Conservation (phyloP, 2,797 vertebrate genomes). For the Apogon hyalosoma region DNA sequence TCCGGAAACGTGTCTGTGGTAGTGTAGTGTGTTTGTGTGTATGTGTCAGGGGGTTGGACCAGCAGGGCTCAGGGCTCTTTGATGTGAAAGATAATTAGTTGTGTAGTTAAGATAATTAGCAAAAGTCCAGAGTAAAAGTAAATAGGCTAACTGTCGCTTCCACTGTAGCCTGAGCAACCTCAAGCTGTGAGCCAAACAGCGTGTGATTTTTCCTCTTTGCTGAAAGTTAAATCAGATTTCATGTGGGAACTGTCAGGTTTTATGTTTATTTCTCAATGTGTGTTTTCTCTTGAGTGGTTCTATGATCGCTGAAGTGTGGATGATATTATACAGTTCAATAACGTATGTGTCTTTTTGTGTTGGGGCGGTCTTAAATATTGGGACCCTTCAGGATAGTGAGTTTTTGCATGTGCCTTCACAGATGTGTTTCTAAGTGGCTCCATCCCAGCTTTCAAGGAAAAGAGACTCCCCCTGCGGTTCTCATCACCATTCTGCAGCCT, state of each 20-base stretch:
- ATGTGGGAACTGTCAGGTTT: slow-evolving; percentile 4
- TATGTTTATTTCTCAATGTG: no score
- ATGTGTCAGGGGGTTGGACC: slow-evolving; percentile 72
- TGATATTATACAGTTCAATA: not conserved
- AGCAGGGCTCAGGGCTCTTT: slow-evolving; percentile 78
- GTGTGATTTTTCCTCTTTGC: slow-evolving; percentile 26
- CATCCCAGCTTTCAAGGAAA: slow-evolving; percentile 61
- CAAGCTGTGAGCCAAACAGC: slow-evolving; percentile 55
- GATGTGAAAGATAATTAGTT: slow-evolving; percentile 89
- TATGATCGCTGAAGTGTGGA: not conserved
- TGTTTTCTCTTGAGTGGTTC: no score
- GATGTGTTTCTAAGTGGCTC: slow-evolving; percentile 64
- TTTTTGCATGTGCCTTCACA: slow-evolving; percentile 46
- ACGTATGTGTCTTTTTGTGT: not conserved
- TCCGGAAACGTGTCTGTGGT: slow-evolving; percentile 61
- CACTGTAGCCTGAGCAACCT: slow-evolving; percentile 68
- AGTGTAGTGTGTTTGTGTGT: slow-evolving; percentile 38
- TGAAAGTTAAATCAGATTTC: slow-evolving; percentile 2
- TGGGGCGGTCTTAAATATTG: slow-evolving; percentile 17
- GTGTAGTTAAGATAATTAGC: slow-evolving; percentile 83
- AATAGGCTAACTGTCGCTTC: slow-evolving; percentile 76
- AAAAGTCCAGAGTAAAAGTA: slow-evolving; percentile 82
- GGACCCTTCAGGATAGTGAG: slow-evolving; percentile 15
- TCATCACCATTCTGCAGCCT: slow-evolving; percentile 89
- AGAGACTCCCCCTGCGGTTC: slow-evolving; percentile 71